Evolutionary conservation across 2,888 invertebrate species (phyloP).

Genomic region (Phortica magna): DNA sequence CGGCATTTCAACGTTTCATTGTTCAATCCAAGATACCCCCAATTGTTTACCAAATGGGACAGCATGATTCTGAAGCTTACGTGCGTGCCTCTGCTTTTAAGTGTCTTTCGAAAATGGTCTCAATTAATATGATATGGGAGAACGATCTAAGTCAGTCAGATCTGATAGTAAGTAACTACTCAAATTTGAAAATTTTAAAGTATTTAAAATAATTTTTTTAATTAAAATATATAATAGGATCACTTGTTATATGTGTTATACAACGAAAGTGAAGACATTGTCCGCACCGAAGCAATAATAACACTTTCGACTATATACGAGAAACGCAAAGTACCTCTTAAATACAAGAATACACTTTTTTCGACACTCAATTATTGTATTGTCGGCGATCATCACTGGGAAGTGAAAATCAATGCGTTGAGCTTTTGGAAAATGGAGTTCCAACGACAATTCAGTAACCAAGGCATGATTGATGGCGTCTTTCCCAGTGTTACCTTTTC

Average conservation of each 20-base stretch:
- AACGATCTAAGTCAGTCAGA: conserved; percentile 81
- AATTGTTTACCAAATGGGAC: conserved; percentile 83
- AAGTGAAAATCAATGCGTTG: conserved; percentile 86
- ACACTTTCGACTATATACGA: conserved; percentile 84
- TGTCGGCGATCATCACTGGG: conserved; percentile 88
- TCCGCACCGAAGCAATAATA: conserved; percentile 85
- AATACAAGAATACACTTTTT: conserved; percentile 80
- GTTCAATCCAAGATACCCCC: conserved; percentile 83
- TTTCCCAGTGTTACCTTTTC: conserved; percentile 90
- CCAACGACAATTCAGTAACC: conserved; percentile 82
- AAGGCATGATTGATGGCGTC: conserved; percentile 90
- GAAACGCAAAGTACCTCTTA: conserved; percentile 81
- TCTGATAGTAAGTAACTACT: conserved; percentile 80
- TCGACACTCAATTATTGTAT: conserved; percentile 84
- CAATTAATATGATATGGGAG: conserved; percentile 84
- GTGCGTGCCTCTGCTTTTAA: conserved; percentile 87
- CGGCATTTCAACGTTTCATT: conserved; percentile 86
- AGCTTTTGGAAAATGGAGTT: conserved; percentile 86
- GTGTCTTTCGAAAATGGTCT: conserved; percentile 84
- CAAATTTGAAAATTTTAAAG: neutral
- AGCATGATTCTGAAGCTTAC: conserved; percentile 85
- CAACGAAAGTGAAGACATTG: conserved; percentile 87
- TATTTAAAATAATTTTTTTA: conserved; percentile 28
- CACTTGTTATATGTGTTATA: conserved; percentile 80
- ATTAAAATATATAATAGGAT: conserved; percentile 75